These are phyloP conservation scores for Cyaniris semiargus DNA, from an alignment of 2,888 invertebrate species.

Conservation along the genomic window DNA sequence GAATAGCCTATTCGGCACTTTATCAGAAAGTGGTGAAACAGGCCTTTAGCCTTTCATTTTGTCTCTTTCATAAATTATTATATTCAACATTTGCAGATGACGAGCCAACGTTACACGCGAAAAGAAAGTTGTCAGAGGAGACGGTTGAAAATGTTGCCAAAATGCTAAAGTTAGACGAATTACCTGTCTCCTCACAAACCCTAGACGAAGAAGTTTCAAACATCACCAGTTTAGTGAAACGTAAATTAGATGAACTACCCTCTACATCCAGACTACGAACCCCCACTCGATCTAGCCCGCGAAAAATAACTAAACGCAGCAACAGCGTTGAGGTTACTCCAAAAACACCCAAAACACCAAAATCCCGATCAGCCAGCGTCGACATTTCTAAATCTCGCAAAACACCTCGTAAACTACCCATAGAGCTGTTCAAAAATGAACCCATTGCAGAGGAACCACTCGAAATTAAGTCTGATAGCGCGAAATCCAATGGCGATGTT, in stretches of 20 bases:
- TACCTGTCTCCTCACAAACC: conserved; percentile 55
- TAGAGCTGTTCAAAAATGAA: conserved; percentile 47
- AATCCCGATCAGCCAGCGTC: conserved; percentile 64
- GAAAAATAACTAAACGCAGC: conserved; percentile 60
- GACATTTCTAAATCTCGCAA: conserved; percentile 58
- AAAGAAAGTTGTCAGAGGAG: conserved; percentile 65
- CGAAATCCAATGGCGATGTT: conserved; percentile 50
- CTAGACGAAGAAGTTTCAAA: conserved; percentile 68
- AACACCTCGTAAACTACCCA: conserved; percentile 53
- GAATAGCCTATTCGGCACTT: too few relatives aligned
- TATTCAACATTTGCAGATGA: conserved; percentile 51
- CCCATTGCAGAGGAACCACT: conserved; percentile 40
- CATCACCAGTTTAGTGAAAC: conserved; percentile 56
- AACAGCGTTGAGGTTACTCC: conserved; percentile 64
- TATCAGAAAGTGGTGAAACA: too few relatives aligned
- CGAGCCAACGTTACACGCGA: conserved; percentile 47
- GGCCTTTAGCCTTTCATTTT: background rate
- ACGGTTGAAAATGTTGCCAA: conserved; percentile 54
- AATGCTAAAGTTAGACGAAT: conserved; percentile 61
- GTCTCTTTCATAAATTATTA: conserved; percentile 25
- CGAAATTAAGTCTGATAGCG: conserved; percentile 46
- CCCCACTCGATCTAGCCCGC: conserved; percentile 62
- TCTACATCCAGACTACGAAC: conserved; percentile 61
- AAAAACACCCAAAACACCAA: conserved; percentile 65
- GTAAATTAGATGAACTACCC: conserved; percentile 53